Base-by-base conservation (phyloP, 2,797 vertebrate species). In the Pangasius djambal region DNA sequence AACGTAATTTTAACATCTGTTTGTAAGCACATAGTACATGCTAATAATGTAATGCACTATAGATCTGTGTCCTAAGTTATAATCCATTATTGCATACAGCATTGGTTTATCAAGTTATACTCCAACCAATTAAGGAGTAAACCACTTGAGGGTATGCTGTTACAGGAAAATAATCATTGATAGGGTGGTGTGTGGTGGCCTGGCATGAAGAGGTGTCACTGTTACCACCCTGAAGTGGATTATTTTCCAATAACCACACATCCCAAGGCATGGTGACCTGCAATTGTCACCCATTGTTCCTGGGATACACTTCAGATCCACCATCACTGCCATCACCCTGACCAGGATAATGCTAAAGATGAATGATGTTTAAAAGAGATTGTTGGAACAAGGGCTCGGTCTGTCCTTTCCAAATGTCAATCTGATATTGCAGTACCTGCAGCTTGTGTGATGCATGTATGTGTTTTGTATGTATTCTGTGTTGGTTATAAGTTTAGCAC, bases 391-490 rank as follows among this genome's bases (percentile, higher is more conserved):
- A 37, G 78, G 31, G 9, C 52, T 59, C 10, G 9, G 20, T 37
- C 55, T 82, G 31, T 48, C 59, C 25, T n/a, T 65, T 83, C 7
- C 40, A 83, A 83, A 83, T 83, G 59, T 63, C 59, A 83, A 2
- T 65, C 28, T 84, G 61, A 84, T 67, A 31, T 31, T 31, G 37
- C 59, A n/a, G 34, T n/a, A 65, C 22, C 37, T 44, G 25, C 59
- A 48, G 22, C 28, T 83, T 83, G 2, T 16, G 6, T n/a, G 37
- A 63, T 44, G 22, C 81, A 44, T 61, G 28, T 12, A 59, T 59
- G 13, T 78, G 28, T 31, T 77, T 52, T 4, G 22, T 81, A 5
- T 20, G 31, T 20, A 20, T 55, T 79, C 7, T 61, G 31, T 59
- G 7, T 59, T 6, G n/a, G 18, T 2, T 37, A 2, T 82, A 25